Evolutionary conservation across 1,140 invertebrate species (phyloP).

Genomic region (Pygmarrhopalites habei): DNA sequence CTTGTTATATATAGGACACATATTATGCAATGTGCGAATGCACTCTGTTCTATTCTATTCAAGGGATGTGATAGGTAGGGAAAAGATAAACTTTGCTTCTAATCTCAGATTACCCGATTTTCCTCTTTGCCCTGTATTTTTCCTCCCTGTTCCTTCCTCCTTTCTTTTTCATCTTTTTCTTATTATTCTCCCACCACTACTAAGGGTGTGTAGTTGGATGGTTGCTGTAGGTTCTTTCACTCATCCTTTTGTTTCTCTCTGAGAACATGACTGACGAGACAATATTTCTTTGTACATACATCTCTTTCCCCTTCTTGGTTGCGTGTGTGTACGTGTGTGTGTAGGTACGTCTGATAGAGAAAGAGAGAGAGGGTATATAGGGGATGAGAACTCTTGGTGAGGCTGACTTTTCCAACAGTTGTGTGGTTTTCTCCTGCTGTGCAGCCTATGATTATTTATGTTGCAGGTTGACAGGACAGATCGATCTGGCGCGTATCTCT

Average conservation of each 20-base stretch:
- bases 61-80: neutral
- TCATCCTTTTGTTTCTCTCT: too few species aligned
- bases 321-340: neutral
- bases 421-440: conserved; percentile 13
- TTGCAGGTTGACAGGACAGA: conserved; percentile 8
- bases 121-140: neutral
- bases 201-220: neutral
- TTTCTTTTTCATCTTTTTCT: neutral
- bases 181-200: too few species aligned
- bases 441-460: conserved; percentile 14
- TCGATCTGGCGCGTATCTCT: conserved; percentile 1
- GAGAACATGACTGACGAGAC: too few species aligned
- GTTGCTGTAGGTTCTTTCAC: neutral
- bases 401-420: conserved; percentile 3
- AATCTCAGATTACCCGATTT: conserved; percentile 6
- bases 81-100: neutral
- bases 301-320: too few species aligned
- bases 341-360: too few species aligned
- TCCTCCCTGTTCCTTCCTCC: neutral
- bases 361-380: too few species aligned
- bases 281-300: too few species aligned
- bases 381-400: too few species aligned
- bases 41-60: too few species aligned
- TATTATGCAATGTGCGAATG: too few species aligned
- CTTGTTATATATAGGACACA: too few species aligned